phyloP scores from a whole-genome alignment of 2,113 vertebrate genomes.

The Oryzias celebensis region DNA sequence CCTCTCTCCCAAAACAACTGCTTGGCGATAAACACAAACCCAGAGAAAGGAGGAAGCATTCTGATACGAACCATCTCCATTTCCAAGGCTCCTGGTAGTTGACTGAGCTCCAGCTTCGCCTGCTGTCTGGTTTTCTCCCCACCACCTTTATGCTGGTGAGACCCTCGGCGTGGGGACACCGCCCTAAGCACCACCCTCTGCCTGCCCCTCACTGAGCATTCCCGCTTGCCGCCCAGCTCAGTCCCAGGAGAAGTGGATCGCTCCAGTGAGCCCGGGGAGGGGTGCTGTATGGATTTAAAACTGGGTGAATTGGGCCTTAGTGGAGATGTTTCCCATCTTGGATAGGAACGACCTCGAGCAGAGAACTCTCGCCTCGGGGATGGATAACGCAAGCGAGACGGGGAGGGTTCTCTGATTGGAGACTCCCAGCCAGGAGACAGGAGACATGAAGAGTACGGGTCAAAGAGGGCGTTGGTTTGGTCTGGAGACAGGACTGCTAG shows the following conservation, averaged over 20 bases:
- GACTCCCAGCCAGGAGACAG: constrained; percentile 86
- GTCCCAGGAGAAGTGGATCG: constrained; percentile 87
- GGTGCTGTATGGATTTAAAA: constrained; percentile 69
- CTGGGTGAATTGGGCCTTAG: constrained; percentile 87
- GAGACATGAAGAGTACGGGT: constrained; percentile 85
- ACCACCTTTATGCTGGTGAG: constrained; percentile 86
- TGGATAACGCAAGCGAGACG: constrained; percentile 69
- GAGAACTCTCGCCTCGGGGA: constrained; percentile 73
- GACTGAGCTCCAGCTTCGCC: constrained; percentile 68
- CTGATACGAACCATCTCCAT: constrained; percentile 57
- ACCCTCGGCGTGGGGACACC: constrained; percentile 89
- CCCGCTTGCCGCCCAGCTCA: constrained; percentile 82
- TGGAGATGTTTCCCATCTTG: constrained; percentile 86
- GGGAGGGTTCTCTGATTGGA: constrained; percentile 71
- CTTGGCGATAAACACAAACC: background rate
- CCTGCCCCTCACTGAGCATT: constrained; percentile 87
- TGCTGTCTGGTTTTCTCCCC: constrained; percentile 84
- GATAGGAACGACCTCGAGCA: constrained; percentile 67
- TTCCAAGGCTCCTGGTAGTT: constrained; percentile 58
- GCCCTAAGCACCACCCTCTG: constrained; percentile 88
- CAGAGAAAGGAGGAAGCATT: background rate
- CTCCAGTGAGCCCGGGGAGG: constrained; percentile 62
- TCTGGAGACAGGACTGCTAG: constrained; percentile 82
- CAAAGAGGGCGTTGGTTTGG: constrained; percentile 84
- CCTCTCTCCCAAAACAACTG: background rate